Evolutionary conservation across 2,113 vertebrate genomes (phyloP).

Genomic region (Herpetotheres cachinnans): DNA sequence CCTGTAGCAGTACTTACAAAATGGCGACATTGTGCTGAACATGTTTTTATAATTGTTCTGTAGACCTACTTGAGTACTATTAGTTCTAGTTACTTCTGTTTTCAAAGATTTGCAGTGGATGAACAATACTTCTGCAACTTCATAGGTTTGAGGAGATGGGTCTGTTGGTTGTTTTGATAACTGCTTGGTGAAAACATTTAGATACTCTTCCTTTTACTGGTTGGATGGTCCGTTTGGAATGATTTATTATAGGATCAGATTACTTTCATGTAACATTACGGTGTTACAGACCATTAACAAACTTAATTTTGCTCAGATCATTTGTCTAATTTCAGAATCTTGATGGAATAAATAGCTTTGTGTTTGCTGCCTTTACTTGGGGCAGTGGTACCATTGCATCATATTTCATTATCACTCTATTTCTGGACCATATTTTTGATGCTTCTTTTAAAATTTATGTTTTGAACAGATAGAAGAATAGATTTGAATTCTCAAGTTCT

Average conservation of each 20-base stretch:
- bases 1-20: background rate
- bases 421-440: background rate
- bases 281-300: background rate
- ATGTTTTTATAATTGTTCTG: background rate
- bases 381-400: background rate
- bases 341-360: background rate
- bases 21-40: background rate
- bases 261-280: background rate
- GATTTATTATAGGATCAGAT: background rate
- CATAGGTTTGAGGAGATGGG: background rate
- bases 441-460: background rate
- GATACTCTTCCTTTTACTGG: background rate
- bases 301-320: background rate
- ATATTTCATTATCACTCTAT: background rate
- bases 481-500: background rate
- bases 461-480: background rate
- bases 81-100: background rate
- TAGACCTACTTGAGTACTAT: background rate
- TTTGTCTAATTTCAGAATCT: background rate
- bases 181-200: background rate
- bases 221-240: background rate
- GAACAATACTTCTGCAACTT: background rate
- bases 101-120: background rate
- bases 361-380: background rate
- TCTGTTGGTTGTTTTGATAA: background rate